Conservation (phyloP, 2,797 vertebrate genomes). For the Silurus lanzhouensis region DNA sequence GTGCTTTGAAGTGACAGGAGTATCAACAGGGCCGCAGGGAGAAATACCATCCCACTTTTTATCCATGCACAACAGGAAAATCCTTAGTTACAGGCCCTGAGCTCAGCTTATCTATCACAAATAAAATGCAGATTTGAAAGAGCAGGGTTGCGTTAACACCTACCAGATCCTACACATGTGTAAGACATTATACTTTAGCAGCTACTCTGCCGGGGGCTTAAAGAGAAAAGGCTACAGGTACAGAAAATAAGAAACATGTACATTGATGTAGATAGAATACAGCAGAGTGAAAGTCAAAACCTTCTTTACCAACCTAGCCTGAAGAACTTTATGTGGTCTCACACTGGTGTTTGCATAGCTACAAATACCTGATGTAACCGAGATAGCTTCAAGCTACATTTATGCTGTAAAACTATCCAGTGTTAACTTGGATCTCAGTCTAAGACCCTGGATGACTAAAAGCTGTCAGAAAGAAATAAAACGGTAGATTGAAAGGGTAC, state of each 20-base stretch:
- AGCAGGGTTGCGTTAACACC: slow-evolving; percentile 46
- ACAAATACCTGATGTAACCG: slow-evolving; percentile 39
- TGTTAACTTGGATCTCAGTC: slow-evolving; percentile 47
- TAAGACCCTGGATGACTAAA: slow-evolving; percentile 35
- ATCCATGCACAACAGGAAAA: slow-evolving; percentile 43
- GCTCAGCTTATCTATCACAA: slow-evolving; percentile 53
- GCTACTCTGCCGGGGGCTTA: slow-evolving; percentile 29
- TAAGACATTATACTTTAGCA: slow-evolving; percentile 44
- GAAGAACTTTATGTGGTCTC: slow-evolving; percentile 10
- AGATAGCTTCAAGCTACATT: slow-evolving; percentile 46
- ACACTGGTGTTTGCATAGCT: slow-evolving; percentile 20
- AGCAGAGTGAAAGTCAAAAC: slow-evolving; percentile 29
- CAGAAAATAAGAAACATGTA: slow-evolving; percentile 15
- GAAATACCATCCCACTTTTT: slow-evolving; percentile 47
- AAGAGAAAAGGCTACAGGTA: slow-evolving; percentile 40
- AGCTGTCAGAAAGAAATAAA: slow-evolving; percentile 49
- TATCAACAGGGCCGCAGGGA: slow-evolving; percentile 42
- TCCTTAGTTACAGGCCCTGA: slow-evolving; percentile 32
- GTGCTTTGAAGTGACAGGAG: slow-evolving; percentile 49
- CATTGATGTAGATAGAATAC: not conserved
- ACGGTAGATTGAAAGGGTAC: slow-evolving; percentile 20
- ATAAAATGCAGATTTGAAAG: slow-evolving; percentile 50
- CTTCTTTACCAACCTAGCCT: not conserved
- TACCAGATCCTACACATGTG: slow-evolving; percentile 44
- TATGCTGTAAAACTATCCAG: slow-evolving; percentile 52